Evolutionary conservation across 2,888 invertebrate genomes (phyloP).

Genomic region (Mythimna lalbum): DNA sequence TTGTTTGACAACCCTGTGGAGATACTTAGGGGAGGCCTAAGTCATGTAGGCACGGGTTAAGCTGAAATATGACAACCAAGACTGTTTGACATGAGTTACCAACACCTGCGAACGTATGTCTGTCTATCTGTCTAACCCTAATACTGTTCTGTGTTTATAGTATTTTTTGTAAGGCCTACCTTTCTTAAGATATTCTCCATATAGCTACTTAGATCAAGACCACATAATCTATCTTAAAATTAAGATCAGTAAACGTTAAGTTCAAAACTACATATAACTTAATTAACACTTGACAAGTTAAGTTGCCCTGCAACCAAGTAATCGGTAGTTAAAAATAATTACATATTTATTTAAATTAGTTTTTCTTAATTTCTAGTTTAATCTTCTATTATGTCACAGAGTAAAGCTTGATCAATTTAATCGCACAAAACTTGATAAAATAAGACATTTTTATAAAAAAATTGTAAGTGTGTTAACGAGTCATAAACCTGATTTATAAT

Average conservation of each 20-base stretch:
- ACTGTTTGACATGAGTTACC: not conserved
- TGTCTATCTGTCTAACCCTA: no score
- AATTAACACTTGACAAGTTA: conserved; percentile 13
- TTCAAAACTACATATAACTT: conserved; percentile 5
- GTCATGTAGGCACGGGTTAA: no score
- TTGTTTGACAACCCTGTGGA: no score
- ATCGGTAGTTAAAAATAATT: conserved; percentile 5
- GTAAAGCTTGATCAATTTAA: not conserved
- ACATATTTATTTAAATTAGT: conserved; percentile 18
- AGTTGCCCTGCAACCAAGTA: conserved; percentile 13
- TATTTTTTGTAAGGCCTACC: not conserved
- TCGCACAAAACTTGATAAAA: not conserved
- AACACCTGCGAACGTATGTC: not conserved
- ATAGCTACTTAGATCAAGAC: not conserved
- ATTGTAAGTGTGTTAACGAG: conserved; percentile 21
- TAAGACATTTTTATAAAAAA: not conserved
- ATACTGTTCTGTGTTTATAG: not conserved
- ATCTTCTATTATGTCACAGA: conserved; percentile 2
- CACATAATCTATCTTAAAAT: conserved; percentile 6
- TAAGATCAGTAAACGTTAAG: not conserved
- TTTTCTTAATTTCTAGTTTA: conserved; percentile 7
- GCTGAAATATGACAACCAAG: no score
- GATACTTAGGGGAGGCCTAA: no score
- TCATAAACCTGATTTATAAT: conserved; percentile 6
- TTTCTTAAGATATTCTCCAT: not conserved